Percentiles rank a stretch among this genome's conserved stretches.
Conservation (phyloP, 2,888 invertebrate species). For the Mactromeris polynyma region DNA sequence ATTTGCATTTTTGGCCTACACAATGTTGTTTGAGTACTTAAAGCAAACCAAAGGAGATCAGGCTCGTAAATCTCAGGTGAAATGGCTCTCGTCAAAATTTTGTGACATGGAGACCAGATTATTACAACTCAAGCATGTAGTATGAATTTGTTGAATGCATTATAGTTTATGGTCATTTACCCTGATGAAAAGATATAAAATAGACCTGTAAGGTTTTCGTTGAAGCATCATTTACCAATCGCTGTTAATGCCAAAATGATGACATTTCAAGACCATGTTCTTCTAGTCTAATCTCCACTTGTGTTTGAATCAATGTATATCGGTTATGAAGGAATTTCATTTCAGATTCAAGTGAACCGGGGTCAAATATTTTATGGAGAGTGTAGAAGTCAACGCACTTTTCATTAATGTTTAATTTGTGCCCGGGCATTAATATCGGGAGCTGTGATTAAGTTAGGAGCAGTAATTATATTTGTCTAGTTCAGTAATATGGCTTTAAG, state of each 20-base stretch:
- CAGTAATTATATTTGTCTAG: constrained; percentile 32
- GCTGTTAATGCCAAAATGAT: background rate
- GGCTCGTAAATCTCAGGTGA: background rate
- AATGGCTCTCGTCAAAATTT: background rate
- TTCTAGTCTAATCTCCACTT: background rate
- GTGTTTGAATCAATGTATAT: background rate
- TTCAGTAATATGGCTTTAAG: constrained; percentile 12
- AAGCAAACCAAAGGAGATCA: background rate
- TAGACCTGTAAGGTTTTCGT: background rate
- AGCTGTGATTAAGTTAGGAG: constrained; percentile 10
- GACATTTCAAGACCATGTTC: background rate
- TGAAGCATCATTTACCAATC: background rate
- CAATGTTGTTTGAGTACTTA: background rate
- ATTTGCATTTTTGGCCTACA: constrained; percentile 14
- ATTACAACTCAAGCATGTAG: background rate
- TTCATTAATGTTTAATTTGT: constrained; percentile 31
- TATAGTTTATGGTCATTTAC: constrained; percentile 11
- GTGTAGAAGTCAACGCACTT: constrained; percentile 28
- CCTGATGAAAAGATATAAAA: background rate
- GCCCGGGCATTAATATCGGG: constrained; percentile 24
- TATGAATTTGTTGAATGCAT: background rate
- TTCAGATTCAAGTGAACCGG: background rate
- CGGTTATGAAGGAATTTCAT: background rate
- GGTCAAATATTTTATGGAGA: background rate
- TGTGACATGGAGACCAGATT: background rate